Evolutionary conservation across 2,113 vertebrate genomes (phyloP).

Genomic region (Lucifuga dentata): DNA sequence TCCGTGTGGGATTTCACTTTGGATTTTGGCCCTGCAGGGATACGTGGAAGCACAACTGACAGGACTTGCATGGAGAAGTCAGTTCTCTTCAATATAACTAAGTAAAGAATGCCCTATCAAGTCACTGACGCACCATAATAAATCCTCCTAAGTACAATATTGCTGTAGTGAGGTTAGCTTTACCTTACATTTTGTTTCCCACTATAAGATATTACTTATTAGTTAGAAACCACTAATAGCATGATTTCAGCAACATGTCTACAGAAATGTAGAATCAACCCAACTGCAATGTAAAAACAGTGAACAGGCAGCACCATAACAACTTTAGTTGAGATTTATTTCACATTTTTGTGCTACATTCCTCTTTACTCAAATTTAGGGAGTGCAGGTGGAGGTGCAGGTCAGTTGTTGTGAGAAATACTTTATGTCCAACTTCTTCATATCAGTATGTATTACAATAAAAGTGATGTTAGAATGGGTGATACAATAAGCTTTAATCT

Average conservation of each 20-base stretch:
- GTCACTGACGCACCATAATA: conserved; percentile 63
- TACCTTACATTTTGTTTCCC: conserved; percentile 33
- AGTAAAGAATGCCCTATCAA: conserved; percentile 69
- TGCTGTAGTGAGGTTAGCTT: conserved; percentile 40
- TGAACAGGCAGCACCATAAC: conserved; percentile 55
- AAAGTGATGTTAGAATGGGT: conserved; percentile 68
- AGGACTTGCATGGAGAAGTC: conserved; percentile 78
- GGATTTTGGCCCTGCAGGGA: conserved; percentile 77
- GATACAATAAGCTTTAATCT: conserved; percentile 74
- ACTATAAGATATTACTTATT: too few species aligned
- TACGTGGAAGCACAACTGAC: conserved; percentile 80
- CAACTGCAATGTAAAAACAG: conserved; percentile 21
- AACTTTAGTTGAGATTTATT: conserved; percentile 77
- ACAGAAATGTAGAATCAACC: conserved; percentile 29
- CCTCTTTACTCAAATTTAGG: conserved; percentile 76
- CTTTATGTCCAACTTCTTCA: conserved; percentile 72
- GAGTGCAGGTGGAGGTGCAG: conserved; percentile 61
- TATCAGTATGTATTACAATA: conserved; percentile 70
- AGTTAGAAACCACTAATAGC: too few species aligned
- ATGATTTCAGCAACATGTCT: too few species aligned
- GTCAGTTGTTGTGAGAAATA: conserved; percentile 67
- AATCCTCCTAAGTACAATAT: conserved; percentile 66
- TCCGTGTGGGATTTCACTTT: conserved; percentile 82
- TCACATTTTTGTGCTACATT: conserved; percentile 74
- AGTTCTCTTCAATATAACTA: conserved; percentile 74